Evolutionary conservation across 2,888 invertebrate genomes (phyloP).

Genomic region (Eristalis intricaria): DNA sequence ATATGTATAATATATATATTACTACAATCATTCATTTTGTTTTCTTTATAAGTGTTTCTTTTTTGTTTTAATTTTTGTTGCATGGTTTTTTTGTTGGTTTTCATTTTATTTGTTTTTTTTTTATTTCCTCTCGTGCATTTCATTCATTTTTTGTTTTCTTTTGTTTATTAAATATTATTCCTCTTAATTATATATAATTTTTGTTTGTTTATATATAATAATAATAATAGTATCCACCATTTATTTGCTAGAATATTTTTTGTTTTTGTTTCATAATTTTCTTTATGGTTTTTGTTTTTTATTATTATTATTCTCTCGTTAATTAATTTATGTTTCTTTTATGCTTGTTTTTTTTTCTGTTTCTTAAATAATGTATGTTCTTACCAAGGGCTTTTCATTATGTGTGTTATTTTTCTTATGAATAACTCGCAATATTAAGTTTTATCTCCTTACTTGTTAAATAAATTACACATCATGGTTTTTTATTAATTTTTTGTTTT

Average conservation of each 20-base stretch:
- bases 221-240: slow-evolving; percentile 71
- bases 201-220: slow-evolving; percentile 58
- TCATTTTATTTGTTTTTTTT: slow-evolving; percentile 17
- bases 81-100: slow-evolving; percentile 14
- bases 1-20: slow-evolving; percentile 73
- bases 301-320: slow-evolving; percentile 5
- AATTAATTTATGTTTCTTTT: slow-evolving; percentile 61
- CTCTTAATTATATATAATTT: slow-evolving; percentile 62
- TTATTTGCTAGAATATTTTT: slow-evolving; percentile 70
- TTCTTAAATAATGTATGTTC: not conserved
- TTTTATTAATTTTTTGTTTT: slow-evolving; percentile 10
- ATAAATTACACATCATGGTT: slow-evolving; percentile 70
- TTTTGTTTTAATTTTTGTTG: slow-evolving; percentile 32
- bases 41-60: slow-evolving; percentile 52
- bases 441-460: slow-evolving; percentile 36
- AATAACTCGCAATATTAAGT: slow-evolving; percentile 23
- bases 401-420: not conserved
- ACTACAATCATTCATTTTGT: slow-evolving; percentile 72
- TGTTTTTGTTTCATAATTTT: slow-evolving; percentile 27
- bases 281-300: slow-evolving; percentile 35
- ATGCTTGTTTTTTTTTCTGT: slow-evolving; percentile 23
- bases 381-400: not conserved
- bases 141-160: slow-evolving; percentile 17
- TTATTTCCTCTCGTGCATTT: slow-evolving; percentile 53
- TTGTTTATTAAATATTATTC: slow-evolving; percentile 62